A percentile compares a stretch with the other conserved stretches of the same genome.
These are phyloP conservation scores for Anthophora plumipes DNA, from an alignment of 2,888 invertebrate species.

Conservation along the genomic window DNA sequence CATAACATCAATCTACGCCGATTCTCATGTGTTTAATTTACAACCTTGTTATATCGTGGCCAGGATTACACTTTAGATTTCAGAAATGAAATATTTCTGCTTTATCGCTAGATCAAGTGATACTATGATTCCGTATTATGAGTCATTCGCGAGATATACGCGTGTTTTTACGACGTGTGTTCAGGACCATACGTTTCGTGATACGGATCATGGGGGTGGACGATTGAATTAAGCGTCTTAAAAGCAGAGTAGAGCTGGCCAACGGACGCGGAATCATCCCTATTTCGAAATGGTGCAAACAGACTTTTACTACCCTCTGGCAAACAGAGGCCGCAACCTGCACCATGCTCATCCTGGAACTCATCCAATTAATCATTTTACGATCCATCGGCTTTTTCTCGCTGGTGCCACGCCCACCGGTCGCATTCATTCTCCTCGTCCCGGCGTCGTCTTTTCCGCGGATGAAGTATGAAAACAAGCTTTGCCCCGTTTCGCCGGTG, in stretches of 20 bases:
- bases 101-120: too few relatives aligned
- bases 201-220: slow-evolving; percentile 40
- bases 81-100: too few relatives aligned
- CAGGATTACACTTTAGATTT: too few relatives aligned
- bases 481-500: slow-evolving; percentile 11
- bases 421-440: slow-evolving; percentile 42
- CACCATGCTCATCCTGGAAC: slow-evolving; percentile 57
- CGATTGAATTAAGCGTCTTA: slow-evolving; percentile 76
- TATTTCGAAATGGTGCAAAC: slow-evolving; percentile 69
- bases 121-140: slow-evolving; percentile 33
- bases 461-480: slow-evolving; percentile 46
- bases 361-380: slow-evolving; percentile 78
- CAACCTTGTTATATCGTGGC: too few relatives aligned
- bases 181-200: slow-evolving; percentile 33
- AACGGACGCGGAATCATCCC: slow-evolving; percentile 49
- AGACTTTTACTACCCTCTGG: slow-evolving; percentile 71
- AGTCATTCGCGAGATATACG: slow-evolving; percentile 55
- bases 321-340: slow-evolving; percentile 63
- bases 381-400: slow-evolving; percentile 70
- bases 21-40: too few relatives aligned
- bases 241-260: slow-evolving; percentile 67
- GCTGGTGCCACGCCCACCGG: slow-evolving; percentile 39
- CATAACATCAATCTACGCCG: too few relatives aligned
- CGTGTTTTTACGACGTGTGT: slow-evolving; percentile 68
- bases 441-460: slow-evolving; percentile 44